Evolutionary conservation across 2,797 vertebrate species (phyloP).

Genomic region (Allobates femoralis): DNA sequence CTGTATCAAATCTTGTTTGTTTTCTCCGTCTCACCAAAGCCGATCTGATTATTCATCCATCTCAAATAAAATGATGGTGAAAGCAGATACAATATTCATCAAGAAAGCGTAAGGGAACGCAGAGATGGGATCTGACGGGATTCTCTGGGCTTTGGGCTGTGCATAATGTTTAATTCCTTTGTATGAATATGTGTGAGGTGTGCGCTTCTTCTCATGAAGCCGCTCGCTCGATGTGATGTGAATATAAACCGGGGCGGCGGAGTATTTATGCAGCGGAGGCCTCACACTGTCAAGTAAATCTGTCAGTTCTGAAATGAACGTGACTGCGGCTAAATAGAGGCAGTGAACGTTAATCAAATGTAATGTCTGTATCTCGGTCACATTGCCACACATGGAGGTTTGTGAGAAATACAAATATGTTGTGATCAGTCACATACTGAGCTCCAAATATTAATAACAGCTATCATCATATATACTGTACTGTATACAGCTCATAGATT

Average conservation of each 20-base stretch:
- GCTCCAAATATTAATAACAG: neutral
- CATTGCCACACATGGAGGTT: neutral
- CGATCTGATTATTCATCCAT: conserved; percentile 48
- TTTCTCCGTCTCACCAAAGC: conserved; percentile 23
- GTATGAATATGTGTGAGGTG: conserved; percentile 22
- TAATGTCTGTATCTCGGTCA: conserved; percentile 45
- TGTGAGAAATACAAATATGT: neutral
- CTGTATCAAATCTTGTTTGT: conserved; percentile 20
- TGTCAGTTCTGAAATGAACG: neutral
- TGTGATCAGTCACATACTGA: neutral
- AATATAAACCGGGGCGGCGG: conserved; percentile 5
- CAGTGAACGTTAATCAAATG: conserved; percentile 22
- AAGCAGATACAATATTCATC: conserved; percentile 52
- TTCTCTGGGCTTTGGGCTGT: neutral
- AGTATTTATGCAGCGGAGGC: conserved; percentile 17
- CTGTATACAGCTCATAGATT: neutral
- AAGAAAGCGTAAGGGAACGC: neutral
- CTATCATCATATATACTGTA: neutral
- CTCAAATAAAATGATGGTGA: conserved; percentile 30
- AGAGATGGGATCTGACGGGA: conserved; percentile 27
- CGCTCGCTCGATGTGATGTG: conserved; percentile 14
- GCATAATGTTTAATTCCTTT: conserved; percentile 34
- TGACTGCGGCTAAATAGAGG: conserved; percentile 28
- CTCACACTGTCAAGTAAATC: conserved; percentile 41
- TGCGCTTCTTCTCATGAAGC: conserved; percentile 17